Base-by-base conservation (phyloP, 1,140 invertebrate genomes). In the Panagrolaimus sp. region DNA sequence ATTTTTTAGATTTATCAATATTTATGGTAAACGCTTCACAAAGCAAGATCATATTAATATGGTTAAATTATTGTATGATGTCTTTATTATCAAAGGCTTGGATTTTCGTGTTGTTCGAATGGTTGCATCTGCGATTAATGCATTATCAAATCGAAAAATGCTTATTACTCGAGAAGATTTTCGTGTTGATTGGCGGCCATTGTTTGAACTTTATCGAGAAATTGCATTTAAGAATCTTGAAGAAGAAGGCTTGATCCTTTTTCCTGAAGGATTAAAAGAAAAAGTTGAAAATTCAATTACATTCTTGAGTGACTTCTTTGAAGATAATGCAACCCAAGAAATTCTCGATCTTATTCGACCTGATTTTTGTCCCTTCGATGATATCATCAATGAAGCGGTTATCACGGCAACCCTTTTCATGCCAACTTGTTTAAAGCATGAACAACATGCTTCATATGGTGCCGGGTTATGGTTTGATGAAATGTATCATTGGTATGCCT, bases 21-120 rank as follows among this genome's bases (percentile, higher is more conserved):
- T 93, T 28, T 93, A 93, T 86, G 91, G 91, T 14, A 83, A 89
- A 71, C 91, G 91, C 79, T 94, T 96, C 84, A 89, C 89, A 1
- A 95, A 94, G 84, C 89, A 91, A 77, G 92, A 95, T 83, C 93
- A 96, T 82, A 87, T 96, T 26, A 82, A 86, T n/a, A 87, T 96
- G 24, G 88, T 96, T n/a, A 89, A 92, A 79, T 81, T 95, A 45
- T 86, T 90, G 63, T 91, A 90, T 83, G 89, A 92, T 81, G 79
- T 93, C 44, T 82, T 91, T 6, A 88, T 12, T 89, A 90, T 76
- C 89, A 90, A 68, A 43, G 87, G 91, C 74, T 85, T 92, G 47
- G 91, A 94, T 81, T 87, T 89, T 70, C 86, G 87, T 71, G 85
- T 90, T 71, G 85, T 92, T 43, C 87, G 88, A 72, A 89, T 89